Evolutionary conservation across 1,140 invertebrate genomes (phyloP), one percentile per base, ranked within the genome.

Genomic region (Drosophila kanapiae): DNA sequence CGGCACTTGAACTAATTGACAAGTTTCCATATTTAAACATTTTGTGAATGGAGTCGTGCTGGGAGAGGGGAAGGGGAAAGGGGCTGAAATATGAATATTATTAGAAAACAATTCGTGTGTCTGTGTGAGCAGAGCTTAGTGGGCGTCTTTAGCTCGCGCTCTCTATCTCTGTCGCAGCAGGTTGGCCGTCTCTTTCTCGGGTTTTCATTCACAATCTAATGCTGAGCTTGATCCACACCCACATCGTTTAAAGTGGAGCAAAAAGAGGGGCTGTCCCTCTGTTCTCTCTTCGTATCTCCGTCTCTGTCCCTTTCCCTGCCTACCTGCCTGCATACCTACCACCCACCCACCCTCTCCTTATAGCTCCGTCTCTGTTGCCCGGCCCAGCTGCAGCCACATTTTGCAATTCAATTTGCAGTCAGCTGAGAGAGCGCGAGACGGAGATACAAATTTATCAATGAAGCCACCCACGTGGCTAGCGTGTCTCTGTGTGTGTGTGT

Each of bases 341-440:
- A 62, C 31, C 47, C 29, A 54, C 16, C 37, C 43, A 56, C 56
- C 45, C 53, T 18, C 42, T 7, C 14, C n/a, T n/a, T 29, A 56
- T 23, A 43, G 43, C 37, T 56, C 61, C 31, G 27, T 49, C 38
- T 37, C 43, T 51, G 31, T 75, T 33, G 27, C 13, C 13, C 33
- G n/a, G 64, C 65, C 43, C 82, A 91, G 87, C 86, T 90, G 81
- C 85, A 90, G 51, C 51, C 11, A 4, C 31, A 62, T 82, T 77
- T 81, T 83, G 87, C 87, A 84, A 91, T 91, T 91, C 82, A 91
- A 91, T 91, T 91, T 82, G 82, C 87, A 91, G 78, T 77, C 47
- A 65, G 51, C 31, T 49, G 67, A n/a, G 42, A 71, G 53, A 29
- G 63, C 27, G 61, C 60, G 60, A 53, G 49, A 42, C 47, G 13